These are phyloP conservation scores for Clusia tigrina DNA, from an alignment of 2,888 invertebrate genomes.

Conservation along the genomic window DNA sequence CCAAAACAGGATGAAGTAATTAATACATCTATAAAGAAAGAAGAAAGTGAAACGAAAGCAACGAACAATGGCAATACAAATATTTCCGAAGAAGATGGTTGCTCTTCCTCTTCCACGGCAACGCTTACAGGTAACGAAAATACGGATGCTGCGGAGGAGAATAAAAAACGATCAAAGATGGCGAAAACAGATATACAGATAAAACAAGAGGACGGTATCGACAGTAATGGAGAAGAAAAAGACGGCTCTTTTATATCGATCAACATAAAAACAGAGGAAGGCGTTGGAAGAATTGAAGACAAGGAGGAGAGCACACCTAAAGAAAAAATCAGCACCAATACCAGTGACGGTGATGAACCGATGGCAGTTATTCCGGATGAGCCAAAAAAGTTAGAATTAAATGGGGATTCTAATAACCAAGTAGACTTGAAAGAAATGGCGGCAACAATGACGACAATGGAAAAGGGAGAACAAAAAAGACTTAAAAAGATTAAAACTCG, in stretches of 20 bases:
- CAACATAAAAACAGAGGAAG: no score
- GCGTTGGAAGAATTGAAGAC: conserved; percentile 9
- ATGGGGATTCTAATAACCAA: conserved; percentile 27
- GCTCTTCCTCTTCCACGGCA: conserved; percentile 23
- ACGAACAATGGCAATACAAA: conserved; percentile 4
- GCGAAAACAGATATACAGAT: conserved; percentile 24
- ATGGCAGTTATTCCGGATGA: conserved; percentile 34
- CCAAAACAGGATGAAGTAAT: background rate
- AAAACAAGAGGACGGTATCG: background rate
- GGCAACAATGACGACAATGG: background rate
- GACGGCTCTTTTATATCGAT: no score
- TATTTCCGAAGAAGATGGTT: conserved; percentile 21
- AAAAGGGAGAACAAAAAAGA: conserved; percentile 49
- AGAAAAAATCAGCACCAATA: conserved; percentile 57
- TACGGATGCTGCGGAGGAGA: background rate
- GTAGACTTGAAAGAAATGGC: background rate
- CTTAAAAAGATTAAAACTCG: conserved; percentile 58
- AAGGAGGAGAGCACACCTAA: conserved; percentile 27
- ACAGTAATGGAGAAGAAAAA: no score
- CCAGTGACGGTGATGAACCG: conserved; percentile 50
- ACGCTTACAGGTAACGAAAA: conserved; percentile 22
- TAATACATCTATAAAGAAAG: background rate
- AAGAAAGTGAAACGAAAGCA: background rate
- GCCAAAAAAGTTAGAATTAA: conserved; percentile 21
- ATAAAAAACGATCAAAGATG: conserved; percentile 36